Base-by-base conservation (phyloP, 2,113 vertebrate species). In the Hemibagrus wyckioides region DNA sequence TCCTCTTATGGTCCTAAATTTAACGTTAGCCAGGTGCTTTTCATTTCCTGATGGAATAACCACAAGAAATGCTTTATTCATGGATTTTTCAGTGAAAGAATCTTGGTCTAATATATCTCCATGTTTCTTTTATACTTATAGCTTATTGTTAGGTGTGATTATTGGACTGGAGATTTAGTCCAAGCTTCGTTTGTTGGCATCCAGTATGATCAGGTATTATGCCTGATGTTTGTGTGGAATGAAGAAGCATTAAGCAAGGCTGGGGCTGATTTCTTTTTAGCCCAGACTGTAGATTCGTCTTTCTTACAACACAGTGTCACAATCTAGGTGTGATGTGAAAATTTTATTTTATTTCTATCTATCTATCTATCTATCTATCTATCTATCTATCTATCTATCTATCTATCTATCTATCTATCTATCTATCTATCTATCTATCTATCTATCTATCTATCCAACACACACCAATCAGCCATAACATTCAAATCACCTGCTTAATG, bases 11-110 rank as follows among this genome's bases (percentile, higher is more conserved):
- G 2, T 63, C 80, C 41, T 3, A 33, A 83, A 67, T 65, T 28
- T 83, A 54, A 65, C 15, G 36, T 44, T 25, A 15, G 21, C 80
- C 56, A 65, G 59, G n/a, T 36, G 30, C 61, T 33, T 33, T 84
- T 84, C 50, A 84, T 75, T 85, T 57, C 44, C 44, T 67, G 61
- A n/a, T 73, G 50, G 48, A 52, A 56, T 19, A 33, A 56, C 13
- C 23, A 25, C 13, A 54, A 23, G 23, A 50, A 33, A 13, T 69
- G 21, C 48, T 33, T 61, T 3, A 21, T n/a, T 77, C 39, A 14
- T 8, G 6, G 0, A 25, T 77, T 85, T 85, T 85, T 61, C 39
- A 77, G 39, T 17, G 19, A 57, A 41, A 39, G 36, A 56, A n/a
- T 52, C 4, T 84, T 65, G n/a, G 13, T 65, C 15, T 36, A 36